Percentiles rank a stretch among this genome's conserved stretches.
phyloP scores from a whole-genome alignment of 2,113 vertebrate genomes.

The Perca flavescens region DNA sequence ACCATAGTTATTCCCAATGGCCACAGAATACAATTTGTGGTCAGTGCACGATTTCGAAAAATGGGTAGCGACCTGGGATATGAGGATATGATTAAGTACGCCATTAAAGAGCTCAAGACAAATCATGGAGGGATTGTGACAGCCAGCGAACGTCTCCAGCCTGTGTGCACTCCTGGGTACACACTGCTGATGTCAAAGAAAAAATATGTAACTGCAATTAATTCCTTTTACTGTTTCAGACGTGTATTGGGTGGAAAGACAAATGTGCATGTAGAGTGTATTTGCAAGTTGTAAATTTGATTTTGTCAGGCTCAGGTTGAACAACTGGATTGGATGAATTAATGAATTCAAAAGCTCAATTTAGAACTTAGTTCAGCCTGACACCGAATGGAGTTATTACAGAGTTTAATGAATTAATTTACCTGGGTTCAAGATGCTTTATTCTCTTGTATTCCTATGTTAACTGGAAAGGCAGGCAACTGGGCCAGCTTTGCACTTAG shows the following conservation, averaged over 20 bases:
- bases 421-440: neutral
- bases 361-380: slow-evolving; percentile 12
- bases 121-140: slow-evolving; percentile 47
- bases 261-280: slow-evolving; percentile 2
- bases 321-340: neutral
- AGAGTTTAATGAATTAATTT: neutral
- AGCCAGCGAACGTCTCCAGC: slow-evolving; percentile 43
- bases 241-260: neutral
- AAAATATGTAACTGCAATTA: slow-evolving; percentile 20
- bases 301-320: neutral
- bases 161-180: slow-evolving; percentile 19
- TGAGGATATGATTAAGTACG: slow-evolving; percentile 61
- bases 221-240: slow-evolving; percentile 17
- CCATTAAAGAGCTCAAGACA: slow-evolving; percentile 61
- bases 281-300: slow-evolving; percentile 16
- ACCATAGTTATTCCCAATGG: slow-evolving; percentile 59
- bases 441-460: neutral
- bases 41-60: slow-evolving; percentile 55
- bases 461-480: slow-evolving; percentile 18
- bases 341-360: neutral
- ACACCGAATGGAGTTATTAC: neutral
- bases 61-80: slow-evolving; percentile 53
- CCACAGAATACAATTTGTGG: slow-evolving; percentile 62
- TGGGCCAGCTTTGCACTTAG: slow-evolving; percentile 41
- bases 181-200: slow-evolving; percentile 38